Base-by-base conservation (phyloP, 2,797 vertebrate genomes). In the Hyperoplus lanceolatus region DNA sequence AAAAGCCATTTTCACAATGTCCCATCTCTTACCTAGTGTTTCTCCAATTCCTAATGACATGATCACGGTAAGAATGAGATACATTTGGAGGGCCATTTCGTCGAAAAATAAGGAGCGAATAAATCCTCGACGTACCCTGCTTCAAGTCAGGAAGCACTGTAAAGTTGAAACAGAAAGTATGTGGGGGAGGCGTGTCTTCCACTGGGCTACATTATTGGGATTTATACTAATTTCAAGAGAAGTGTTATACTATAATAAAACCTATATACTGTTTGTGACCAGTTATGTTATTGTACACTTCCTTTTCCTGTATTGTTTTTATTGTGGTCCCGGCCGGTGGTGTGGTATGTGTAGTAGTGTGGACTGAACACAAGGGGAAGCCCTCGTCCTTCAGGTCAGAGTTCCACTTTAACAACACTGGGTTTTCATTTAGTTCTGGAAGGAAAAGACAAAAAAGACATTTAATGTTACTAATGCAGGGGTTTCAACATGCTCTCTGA, bases 351-450 rank as follows among this genome's bases (percentile, higher is more conserved):
- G 80, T 72, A 85, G 36, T 89, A 82, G 61, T 81, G 43, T 55
- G 5, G 48, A 58, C 2, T 38, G 12, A 81, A 90, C 91, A 93
- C 92, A 84, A 90, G 91, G 82, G 92, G 92, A 90, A 70, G 90
- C 90, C 82, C 58, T 93, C 64, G 81, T 88, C 81, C 71, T 81
- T 13, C 79, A 61, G 79, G 80, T 79, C 83, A 89, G 54, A 83
- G 18, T 62, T 57, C 41, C 57, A 57, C 58, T 38, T 2, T 56
- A 13, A 45, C 49, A 21, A 6, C 42, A 29, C 11, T 18, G 14
- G 48, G 18, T 9, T 70, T 77, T 55, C 3, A 62, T 55, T 71
- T 49, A 36, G 1, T 18, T 10, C 13, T 39, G 8, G 50, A 18
- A 63, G 49, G 4, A 38, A 45, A 62, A 15, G 12, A 10, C 62